Percentiles rank a stretch among this genome's conserved stretches.
These are phyloP conservation scores for Bufo bufo DNA, from an alignment of 2,113 vertebrate genomes.

Conservation along the genomic window DNA sequence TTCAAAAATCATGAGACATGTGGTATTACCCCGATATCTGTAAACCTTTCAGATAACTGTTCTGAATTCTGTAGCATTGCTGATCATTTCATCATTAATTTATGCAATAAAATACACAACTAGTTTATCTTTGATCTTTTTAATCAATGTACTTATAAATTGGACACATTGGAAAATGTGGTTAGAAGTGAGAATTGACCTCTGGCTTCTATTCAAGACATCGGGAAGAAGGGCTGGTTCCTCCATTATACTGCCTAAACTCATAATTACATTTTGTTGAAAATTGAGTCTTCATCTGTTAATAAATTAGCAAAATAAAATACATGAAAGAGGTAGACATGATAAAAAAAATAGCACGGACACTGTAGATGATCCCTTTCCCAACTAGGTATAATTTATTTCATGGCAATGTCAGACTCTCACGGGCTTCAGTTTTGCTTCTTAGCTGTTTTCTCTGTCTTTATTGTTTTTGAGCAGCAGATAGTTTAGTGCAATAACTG, in stretches of 20 bases:
- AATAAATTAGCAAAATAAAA: neutral
- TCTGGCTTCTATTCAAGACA: neutral
- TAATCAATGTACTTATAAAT: neutral
- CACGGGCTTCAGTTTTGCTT: neutral
- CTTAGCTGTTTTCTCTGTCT: slow-evolving; percentile 7
- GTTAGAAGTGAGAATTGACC: no score
- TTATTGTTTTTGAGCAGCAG: slow-evolving; percentile 75
- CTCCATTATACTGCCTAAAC: neutral
- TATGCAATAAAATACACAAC: neutral
- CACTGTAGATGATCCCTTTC: neutral
- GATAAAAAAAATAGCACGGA: neutral
- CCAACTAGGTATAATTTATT: neutral
- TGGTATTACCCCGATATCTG: neutral
- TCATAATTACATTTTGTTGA: no score
- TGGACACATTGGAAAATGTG: neutral
- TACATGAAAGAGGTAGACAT: slow-evolving; percentile 8
- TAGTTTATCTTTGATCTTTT: neutral
- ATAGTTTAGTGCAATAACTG: slow-evolving; percentile 90
- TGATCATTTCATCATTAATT: neutral
- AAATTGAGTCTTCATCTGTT: neutral
- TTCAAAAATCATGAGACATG: no score
- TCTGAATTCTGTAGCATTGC: neutral
- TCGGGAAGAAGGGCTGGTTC: neutral
- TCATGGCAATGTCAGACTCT: neutral
- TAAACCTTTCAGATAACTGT: neutral